Percentiles rank a stretch among this genome's conserved stretches.
These are phyloP conservation scores for Ceratoteleas bidentatus DNA, from an alignment of 1,140 invertebrate genomes.

Conservation along the genomic window DNA sequence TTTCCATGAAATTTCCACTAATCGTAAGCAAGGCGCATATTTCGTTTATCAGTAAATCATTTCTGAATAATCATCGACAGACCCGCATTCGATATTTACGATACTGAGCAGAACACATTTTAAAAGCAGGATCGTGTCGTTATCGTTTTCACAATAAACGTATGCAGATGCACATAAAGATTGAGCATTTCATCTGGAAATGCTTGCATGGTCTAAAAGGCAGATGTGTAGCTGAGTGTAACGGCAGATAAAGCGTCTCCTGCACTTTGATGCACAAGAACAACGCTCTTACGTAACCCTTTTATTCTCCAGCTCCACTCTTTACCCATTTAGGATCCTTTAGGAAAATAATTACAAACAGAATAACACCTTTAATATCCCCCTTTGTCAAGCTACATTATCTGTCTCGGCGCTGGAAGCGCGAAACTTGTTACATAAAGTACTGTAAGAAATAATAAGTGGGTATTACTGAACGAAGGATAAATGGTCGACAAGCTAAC, in stretches of 20 bases:
- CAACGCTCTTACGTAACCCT: constrained; percentile 6
- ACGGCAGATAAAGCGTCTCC: constrained; percentile 5
- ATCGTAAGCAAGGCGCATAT: constrained; percentile 16
- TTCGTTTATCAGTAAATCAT: neutral
- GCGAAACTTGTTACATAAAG: constrained; percentile 12
- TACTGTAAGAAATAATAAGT: constrained; percentile 26
- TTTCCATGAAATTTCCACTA: constrained; percentile 66
- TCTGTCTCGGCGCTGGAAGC: constrained; percentile 7
- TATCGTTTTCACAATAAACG: neutral
- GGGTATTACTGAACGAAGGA: constrained; percentile 33
- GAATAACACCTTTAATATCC: neutral
- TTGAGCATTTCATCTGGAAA: constrained; percentile 8
- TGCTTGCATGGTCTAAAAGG: neutral
- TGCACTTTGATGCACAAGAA: constrained; percentile 8
- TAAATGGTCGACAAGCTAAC: constrained; percentile 5
- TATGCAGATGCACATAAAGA: constrained; percentile 32
- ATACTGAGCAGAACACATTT: no score
- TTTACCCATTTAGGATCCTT: constrained; percentile 6
- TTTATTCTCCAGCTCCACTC: neutral
- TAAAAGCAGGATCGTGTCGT: no score
- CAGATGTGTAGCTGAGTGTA: neutral
- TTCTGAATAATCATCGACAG: neutral
- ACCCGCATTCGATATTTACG: no score
- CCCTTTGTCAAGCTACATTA: constrained; percentile 1
- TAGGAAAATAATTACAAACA: constrained; percentile 31